Evolutionary conservation across 2,113 vertebrate genomes (phyloP).

Genomic region (Semnopithecus entellus): DNA sequence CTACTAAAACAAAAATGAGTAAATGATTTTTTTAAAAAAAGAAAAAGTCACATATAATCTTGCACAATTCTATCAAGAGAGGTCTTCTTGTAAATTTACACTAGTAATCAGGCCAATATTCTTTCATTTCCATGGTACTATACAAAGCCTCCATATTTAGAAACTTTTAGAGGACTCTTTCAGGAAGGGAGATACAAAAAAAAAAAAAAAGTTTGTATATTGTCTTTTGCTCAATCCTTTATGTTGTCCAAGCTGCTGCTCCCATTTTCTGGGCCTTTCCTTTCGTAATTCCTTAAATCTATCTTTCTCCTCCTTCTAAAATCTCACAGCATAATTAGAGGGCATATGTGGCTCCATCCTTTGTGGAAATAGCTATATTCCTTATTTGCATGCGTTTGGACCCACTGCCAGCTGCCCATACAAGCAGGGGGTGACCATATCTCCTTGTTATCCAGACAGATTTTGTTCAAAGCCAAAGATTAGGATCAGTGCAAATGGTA

Average conservation of each 20-base stretch:
- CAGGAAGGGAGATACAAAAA: not conserved
- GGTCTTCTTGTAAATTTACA: constrained; percentile 10
- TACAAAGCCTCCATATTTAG: constrained; percentile 17
- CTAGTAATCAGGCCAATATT: not conserved
- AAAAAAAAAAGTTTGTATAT: not conserved
- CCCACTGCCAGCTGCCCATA: constrained; percentile 55
- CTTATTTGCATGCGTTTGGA: constrained; percentile 70
- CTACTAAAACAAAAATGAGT: not conserved
- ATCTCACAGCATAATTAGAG: constrained; percentile 50
- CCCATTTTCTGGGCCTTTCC: constrained; percentile 7
- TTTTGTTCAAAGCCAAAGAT: constrained; percentile 74
- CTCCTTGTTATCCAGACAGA: constrained; percentile 66
- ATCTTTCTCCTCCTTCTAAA: constrained; percentile 49
- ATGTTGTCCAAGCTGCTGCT: not conserved
- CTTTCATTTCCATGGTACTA: not conserved
- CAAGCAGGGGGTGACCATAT: constrained; percentile 53
- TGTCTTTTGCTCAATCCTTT: constrained; percentile 30
- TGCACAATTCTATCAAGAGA: constrained; percentile 16
- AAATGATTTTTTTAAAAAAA: constrained; percentile 1
- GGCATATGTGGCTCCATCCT: constrained; percentile 46
- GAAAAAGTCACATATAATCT: not conserved
- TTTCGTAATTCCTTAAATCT: constrained; percentile 51
- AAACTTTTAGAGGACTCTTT: not conserved
- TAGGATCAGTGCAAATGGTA: constrained; percentile 58
- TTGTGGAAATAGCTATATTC: constrained; percentile 63